Evolutionary conservation across 2,113 vertebrate species (phyloP), one percentile per base, ranked within the genome.

Genomic region (Rhegmatorhina hoffmannsi): DNA sequence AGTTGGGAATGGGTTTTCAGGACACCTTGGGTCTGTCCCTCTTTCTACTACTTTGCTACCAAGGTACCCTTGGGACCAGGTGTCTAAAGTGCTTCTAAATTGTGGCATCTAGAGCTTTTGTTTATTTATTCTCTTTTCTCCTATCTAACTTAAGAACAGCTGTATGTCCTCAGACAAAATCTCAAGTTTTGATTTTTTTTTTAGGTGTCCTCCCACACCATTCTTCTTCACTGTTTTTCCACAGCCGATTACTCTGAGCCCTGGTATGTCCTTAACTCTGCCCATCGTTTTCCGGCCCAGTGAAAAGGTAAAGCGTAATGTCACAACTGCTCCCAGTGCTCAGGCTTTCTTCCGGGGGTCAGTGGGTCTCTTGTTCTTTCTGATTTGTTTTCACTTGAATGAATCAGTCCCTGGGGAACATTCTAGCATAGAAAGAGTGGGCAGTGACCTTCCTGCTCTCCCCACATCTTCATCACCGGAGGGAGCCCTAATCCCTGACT

Each of bases 271-370:
- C 55, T 95, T 98, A 92, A 97, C 97, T 4, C 94, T 99, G 46
- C 98, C 98, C 24, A 43, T 99, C 49, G 75, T 98, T 87, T 99
- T 99, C 97, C 98, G 93, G 67, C 99, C 99, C n/a, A 89, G 97
- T 38, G 98, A 99, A 70, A 98, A 97, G 98, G 99, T 99, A 98
- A 97, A 36, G 38, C 33, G 29, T 49, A 68, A 28, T 38, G 26
- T 11, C 49, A 50, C 44, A 86, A 17, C 19, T 58, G 52, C 53
- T 77, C 28, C 76, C 26, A 5, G 23, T 18, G 52, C 34, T 64
- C 44, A 63, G 73, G 10, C 17, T 55, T 68, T 17, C 11, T 55
- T 60, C 24, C 0, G 1, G 33, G 49, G 8, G n/a, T 14, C 16
- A 50, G 46, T 10, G 58, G 18, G 21, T 36, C 7, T 83, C 49